Evolutionary conservation across 2,797 vertebrate species (phyloP), one percentile per base, ranked within the genome.

Genomic region (Melanotaenia pygmaea): DNA sequence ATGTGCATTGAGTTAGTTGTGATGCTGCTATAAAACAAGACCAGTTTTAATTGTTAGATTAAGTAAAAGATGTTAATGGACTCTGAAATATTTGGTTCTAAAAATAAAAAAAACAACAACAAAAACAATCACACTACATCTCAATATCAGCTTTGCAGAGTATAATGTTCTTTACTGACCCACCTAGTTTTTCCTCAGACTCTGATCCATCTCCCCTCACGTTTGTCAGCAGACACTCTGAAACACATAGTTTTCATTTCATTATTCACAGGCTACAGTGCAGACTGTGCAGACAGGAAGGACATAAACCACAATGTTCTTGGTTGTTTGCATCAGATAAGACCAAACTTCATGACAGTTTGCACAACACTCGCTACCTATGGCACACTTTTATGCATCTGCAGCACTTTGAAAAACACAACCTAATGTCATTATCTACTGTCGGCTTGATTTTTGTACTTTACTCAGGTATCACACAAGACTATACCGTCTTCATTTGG

Each of bases 181-280:
- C 70, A 94, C 93, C 91, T 74, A 61, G 14, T 66, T 77, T n/a
- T 3, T 87, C 67, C 24, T 50, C 16, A 24, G 74, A 54, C 0
- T 76, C 76, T 9, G 22, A 20, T 40, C 67, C 84, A 30, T 92
- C 85, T 57, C 76, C 92, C 54, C 67, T 85, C 54, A 88, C 89
- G 13, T 58, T 51, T 16, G 0, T 75, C 70, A 91, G 38, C 63
- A 92, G 67, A 38, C 8, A 64, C 35, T 77, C 93, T 93, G 89
- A 67, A 92, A 93, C 50, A 89, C 24, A 83, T 37, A 18, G 30
- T 56, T 47, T 28, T 37, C 22, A 34, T 2, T 9, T 5, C 1
- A 64, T 57, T 14, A 11, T 26, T 57, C 66, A 37, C 9, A 72
- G 63, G 71, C 63, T 68, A 81, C 10, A 37, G 74, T 64, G 14